Conservation (phyloP, 2,797 vertebrate genomes). For the Trichosurus vulpecula region DNA sequence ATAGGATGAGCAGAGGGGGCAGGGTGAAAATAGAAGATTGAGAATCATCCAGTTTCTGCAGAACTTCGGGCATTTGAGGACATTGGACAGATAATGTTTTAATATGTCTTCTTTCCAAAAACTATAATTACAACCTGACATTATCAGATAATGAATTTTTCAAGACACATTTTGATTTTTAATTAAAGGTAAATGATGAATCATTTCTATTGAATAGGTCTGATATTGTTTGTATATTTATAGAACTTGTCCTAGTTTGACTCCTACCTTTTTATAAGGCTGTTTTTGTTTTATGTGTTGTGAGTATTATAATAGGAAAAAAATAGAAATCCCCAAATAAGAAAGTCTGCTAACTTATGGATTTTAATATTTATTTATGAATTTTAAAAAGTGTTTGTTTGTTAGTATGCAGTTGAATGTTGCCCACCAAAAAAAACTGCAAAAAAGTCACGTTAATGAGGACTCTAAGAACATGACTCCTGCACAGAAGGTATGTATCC, state of each 20-base stretch:
- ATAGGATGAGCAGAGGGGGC: not conserved
- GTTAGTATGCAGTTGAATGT: slow-evolving; percentile 63
- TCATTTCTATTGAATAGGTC: not conserved
- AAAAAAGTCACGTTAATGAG: slow-evolving; percentile 41
- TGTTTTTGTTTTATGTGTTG: not conserved
- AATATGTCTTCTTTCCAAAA: not conserved
- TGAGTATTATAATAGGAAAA: not conserved
- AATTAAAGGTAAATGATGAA: not conserved
- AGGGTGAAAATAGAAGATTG: not conserved
- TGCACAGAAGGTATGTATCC: slow-evolving; percentile 70
- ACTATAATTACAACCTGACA: not conserved
- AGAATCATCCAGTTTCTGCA: not conserved
- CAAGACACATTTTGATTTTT: not conserved
- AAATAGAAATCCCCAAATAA: not conserved
- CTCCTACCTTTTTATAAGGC: not conserved
- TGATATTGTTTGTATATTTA: not conserved
- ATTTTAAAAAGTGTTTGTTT: slow-evolving; percentile 52
- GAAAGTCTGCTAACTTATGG: not conserved
- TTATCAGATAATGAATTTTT: not conserved
- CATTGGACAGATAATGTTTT: not conserved
- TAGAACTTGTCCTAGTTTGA: not conserved
- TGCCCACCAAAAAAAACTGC: slow-evolving; percentile 25
- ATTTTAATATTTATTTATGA: not conserved
- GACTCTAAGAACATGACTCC: slow-evolving; percentile 39
- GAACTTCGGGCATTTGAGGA: not conserved